Conservation (phyloP, 2,888 invertebrate genomes). For the Dasypolia templi region DNA sequence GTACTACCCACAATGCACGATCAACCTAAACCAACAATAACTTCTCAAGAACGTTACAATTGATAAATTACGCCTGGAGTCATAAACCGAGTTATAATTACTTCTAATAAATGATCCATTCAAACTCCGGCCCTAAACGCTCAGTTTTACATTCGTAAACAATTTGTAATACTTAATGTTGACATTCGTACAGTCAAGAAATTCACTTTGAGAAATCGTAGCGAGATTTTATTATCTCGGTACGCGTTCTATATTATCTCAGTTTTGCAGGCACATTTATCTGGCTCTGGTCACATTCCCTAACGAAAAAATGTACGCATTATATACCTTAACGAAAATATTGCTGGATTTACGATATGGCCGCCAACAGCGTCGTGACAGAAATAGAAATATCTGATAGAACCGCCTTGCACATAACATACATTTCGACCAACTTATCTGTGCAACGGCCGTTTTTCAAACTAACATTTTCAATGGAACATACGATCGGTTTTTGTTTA, state of each 20-base stretch:
- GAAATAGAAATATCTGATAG: slow-evolving; percentile 84
- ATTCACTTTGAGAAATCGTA: slow-evolving; percentile 58
- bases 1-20: slow-evolving; percentile 34
- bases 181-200: slow-evolving; percentile 62
- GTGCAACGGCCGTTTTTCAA: too few species aligned
- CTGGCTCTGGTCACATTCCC: slow-evolving; percentile 74
- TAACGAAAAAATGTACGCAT: slow-evolving; percentile 81
- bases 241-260: slow-evolving; percentile 65
- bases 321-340: slow-evolving; percentile 80
- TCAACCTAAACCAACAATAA: slow-evolving; percentile 66
- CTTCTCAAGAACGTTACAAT: slow-evolving; percentile 67
- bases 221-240: slow-evolving; percentile 52
- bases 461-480: too few species aligned
- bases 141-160: slow-evolving; percentile 63
- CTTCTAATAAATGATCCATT: slow-evolving; percentile 59
- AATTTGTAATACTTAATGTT: slow-evolving; percentile 67
- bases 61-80: slow-evolving; percentile 44
- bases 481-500: too few species aligned
- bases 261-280: slow-evolving; percentile 74
- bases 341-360: slow-evolving; percentile 77
- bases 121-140: slow-evolving; percentile 53
- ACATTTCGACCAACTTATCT: too few species aligned
- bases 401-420: slow-evolving; percentile 77
- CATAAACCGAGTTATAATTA: slow-evolving; percentile 44
- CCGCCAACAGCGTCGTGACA: slow-evolving; percentile 84